Evolutionary conservation across 2,888 invertebrate genomes (phyloP), one percentile per base, ranked within the genome.

Genomic region (Biston stratarius): DNA sequence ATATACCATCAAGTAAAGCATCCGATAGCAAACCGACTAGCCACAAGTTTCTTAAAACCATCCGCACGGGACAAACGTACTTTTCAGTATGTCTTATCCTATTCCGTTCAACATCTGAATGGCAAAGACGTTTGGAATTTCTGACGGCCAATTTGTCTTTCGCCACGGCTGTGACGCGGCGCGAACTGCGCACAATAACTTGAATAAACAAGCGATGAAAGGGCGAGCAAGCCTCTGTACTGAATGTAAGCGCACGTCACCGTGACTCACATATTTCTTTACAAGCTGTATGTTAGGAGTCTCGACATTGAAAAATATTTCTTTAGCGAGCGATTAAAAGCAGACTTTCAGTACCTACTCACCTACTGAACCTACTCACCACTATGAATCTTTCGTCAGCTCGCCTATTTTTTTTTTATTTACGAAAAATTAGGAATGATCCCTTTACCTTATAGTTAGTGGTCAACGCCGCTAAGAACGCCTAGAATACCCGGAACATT

Each of bases 71-170:
- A 33, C 36, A 51, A 51, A 38, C 38, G 5, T n/a, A 38, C 1
- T 1, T 36, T n/a, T 44, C 62, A 52, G 33, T 40, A 51, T 38
- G 56, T 51, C 38, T 51, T 34, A 51, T 12, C 0, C 67, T 68
- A 68, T 34, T 36, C 52, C 81, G 80, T 82, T 83, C 80, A 82
- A 74, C 75, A 74, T 72, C 77, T 83, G 83, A 86, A 88, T 83
- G 77, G 79, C 83, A 83, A 85, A 85, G 83, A 83, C 82, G 77
- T 73, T 79, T 77, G 76, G 78, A 79, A 82, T 83, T 78, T 79
- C 77, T 78, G 81, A 80, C 81, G 81, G 77, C 72, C 80, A 80
- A 85, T 86, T 84, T 83, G 82, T 84, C 83, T 81, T 77, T 71
- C 66, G 68, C 73, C 72, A 65, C 66, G 70, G 73, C 57, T 65